A percentile compares a stretch with the other conserved stretches of the same genome.
phyloP scores from a whole-genome alignment of 2,797 vertebrate genomes.

The Acrocephalus scirpaceus region DNA sequence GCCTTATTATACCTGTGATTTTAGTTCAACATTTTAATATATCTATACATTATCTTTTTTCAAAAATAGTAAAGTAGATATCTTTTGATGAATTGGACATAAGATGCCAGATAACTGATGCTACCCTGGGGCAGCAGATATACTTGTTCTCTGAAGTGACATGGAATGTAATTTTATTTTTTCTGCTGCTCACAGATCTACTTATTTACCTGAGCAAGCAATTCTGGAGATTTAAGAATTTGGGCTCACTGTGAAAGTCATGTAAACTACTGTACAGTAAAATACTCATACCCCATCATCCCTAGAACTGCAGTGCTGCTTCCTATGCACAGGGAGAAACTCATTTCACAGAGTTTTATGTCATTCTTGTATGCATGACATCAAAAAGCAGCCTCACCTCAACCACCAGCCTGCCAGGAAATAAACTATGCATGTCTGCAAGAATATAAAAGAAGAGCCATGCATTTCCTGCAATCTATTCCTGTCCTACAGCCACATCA shows the following conservation, averaged over 20 bases:
- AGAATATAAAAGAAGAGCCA: not conserved
- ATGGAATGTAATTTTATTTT: constrained; percentile 1
- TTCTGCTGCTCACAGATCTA: not conserved
- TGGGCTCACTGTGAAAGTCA: not conserved
- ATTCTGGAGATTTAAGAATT: not conserved
- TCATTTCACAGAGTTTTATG: not conserved
- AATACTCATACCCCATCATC: not conserved
- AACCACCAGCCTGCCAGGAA: not conserved
- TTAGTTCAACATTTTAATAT: constrained; percentile 10
- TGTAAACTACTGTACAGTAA: not conserved
- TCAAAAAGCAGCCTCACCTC: not conserved
- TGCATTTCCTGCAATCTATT: not conserved
- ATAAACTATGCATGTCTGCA: not conserved
- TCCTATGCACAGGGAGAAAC: not conserved
- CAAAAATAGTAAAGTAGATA: constrained; percentile 34
- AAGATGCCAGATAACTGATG: constrained; percentile 27
- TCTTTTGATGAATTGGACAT: constrained; percentile 37
- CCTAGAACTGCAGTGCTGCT: not conserved
- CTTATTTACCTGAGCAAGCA: not conserved
- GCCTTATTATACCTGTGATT: not conserved
- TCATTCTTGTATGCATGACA: not conserved
- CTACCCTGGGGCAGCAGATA: constrained; percentile 37
- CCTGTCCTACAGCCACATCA: not conserved
- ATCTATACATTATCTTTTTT: not conserved
- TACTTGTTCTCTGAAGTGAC: not conserved